Base-by-base conservation (phyloP, 2,797 vertebrate species). In the Coregonus ussuriensis region DNA sequence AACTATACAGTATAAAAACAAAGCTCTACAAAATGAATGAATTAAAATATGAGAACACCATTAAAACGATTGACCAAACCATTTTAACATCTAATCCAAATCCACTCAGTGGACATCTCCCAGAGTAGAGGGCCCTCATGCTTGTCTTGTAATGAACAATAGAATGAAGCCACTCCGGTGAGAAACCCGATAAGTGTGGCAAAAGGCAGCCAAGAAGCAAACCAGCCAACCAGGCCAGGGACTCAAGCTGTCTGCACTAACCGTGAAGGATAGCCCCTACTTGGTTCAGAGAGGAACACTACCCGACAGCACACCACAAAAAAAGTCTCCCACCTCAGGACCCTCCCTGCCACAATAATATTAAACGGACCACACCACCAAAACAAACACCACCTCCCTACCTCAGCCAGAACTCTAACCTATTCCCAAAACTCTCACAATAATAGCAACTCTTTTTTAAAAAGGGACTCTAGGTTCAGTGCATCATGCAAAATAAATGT, bases 151-250 rank as follows among this genome's bases (percentile, higher is more conserved):
- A 84, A 91, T 80, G 84, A 93, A 97, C 95, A 96, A 96, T 94
- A 90, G 92, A 85, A 88, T 84, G 85, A 88, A 92, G 93, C 81
- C 92, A 94, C 94, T 93, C 95, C 92, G 82, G 89, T 95, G 95
- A 63, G 59, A 97, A 97, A 97, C 94, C 89, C 69, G 91, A 97
- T 94, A 93, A 96, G 93, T 81, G 76, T 93, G 90, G 93, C 94
- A 95, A 94, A 92, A 94, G 84, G 81, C 91, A 93, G 85, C 88
- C 87, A 84, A 81, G 89, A 92, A 94, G 84, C 81, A 91, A 93
- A 85, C 88, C 87, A 84, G 81, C 89, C 88, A 92, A 88, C 85
- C 84, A 91, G 87, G 83, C 84, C 92, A 82, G 91, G 90, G 88
- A 85, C 90, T 93, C 74, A 92, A 93, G 88, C 89, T 86, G 85